Percentiles rank a stretch among this genome's conserved stretches.
phyloP scores from a whole-genome alignment of 2,888 invertebrate species.

The Keiferia lycopersicella region DNA sequence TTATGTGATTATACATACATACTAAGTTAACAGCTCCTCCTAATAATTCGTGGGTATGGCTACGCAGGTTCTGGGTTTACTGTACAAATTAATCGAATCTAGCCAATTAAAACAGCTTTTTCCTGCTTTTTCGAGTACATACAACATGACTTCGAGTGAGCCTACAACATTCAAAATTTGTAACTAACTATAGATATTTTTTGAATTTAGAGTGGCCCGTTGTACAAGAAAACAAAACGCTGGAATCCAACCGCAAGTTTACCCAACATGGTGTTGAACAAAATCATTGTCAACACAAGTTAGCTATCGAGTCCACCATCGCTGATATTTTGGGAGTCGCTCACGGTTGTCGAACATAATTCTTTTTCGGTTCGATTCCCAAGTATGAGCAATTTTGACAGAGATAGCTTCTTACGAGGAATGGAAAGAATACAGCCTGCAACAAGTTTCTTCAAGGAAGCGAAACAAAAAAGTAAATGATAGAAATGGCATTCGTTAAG shows the following conservation, averaged over 20 bases:
- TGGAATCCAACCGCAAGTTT: not conserved
- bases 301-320: slow-evolving; percentile 36
- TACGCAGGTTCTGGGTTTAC: too few relatives aligned
- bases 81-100: too few relatives aligned
- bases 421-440: slow-evolving; percentile 17
- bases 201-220: not conserved
- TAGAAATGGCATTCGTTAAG: not conserved
- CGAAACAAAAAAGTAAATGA: not conserved
- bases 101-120: too few relatives aligned
- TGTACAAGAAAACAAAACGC: not conserved
- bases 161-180: too few relatives aligned
- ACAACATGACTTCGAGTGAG: too few relatives aligned
- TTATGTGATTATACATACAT: too few relatives aligned
- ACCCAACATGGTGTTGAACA: slow-evolving; percentile 3
- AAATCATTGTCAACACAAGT: slow-evolving; percentile 15
- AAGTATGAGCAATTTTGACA: slow-evolving; percentile 42
- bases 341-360: slow-evolving; percentile 59
- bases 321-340: slow-evolving; percentile 44
- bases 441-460: not conserved
- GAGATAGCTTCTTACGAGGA: slow-evolving; percentile 42
- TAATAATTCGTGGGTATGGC: too few relatives aligned
- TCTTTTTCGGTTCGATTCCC: slow-evolving; percentile 46
- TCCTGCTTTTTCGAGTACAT: too few relatives aligned
- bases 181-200: too few relatives aligned
- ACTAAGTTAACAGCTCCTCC: too few relatives aligned